A percentile compares a stretch with the other conserved stretches of the same genome.
phyloP scores from a whole-genome alignment of 2,113 vertebrate species.

The Oreochromis tanganicae region DNA sequence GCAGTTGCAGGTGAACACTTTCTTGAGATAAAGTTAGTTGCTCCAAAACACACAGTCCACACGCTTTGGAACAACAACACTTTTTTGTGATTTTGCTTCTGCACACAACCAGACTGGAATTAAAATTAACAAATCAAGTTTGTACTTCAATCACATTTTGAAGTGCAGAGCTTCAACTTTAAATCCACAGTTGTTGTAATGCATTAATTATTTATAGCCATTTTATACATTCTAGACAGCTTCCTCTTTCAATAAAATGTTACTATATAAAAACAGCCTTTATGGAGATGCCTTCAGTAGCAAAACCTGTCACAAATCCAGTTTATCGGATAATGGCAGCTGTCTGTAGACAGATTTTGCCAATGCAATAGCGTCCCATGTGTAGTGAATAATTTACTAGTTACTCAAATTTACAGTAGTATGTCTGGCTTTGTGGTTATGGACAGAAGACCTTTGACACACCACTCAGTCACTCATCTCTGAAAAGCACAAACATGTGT shows the following conservation, averaged over 20 bases:
- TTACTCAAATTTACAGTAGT: neutral
- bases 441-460: slow-evolving; percentile 10
- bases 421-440: neutral
- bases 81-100: neutral
- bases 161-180: neutral
- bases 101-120: neutral
- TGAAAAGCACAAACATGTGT: neutral
- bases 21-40: neutral
- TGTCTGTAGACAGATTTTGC: neutral
- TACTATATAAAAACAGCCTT: neutral
- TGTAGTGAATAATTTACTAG: neutral
- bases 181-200: neutral
- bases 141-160: neutral
- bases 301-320: neutral
- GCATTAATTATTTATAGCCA: neutral
- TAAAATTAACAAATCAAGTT: neutral
- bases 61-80: neutral
- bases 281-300: neutral
- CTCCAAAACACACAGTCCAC: neutral
- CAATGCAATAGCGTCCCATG: neutral
- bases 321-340: neutral
- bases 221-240: neutral
- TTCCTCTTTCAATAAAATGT: neutral
- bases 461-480: neutral
- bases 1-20: neutral